phyloP scores from a whole-genome alignment of 2,113 vertebrate species.

The Nycticebus coucang region DNA sequence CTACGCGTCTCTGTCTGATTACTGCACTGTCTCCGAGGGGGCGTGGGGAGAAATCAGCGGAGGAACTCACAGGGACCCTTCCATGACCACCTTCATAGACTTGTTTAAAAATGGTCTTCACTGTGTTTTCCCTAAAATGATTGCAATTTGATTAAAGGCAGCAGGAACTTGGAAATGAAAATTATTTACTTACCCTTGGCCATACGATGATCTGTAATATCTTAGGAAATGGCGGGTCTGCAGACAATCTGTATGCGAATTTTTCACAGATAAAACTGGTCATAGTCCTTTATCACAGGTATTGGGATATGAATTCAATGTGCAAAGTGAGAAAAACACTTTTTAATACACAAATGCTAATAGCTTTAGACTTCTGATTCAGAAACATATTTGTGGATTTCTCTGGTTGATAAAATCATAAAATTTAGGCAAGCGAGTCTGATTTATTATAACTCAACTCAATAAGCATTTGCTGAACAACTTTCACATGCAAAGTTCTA shows the following conservation, averaged over 20 bases:
- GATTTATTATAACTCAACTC: conserved; percentile 17
- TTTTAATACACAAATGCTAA: background rate
- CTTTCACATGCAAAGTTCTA: background rate
- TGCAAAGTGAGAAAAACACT: too few relatives aligned
- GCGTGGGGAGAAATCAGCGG: background rate
- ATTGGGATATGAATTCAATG: background rate
- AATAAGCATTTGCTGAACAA: conserved; percentile 25
- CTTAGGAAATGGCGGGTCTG: background rate
- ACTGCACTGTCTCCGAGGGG: background rate
- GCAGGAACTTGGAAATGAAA: background rate
- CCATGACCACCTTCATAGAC: background rate
- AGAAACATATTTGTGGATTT: background rate
- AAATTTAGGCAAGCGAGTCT: conserved; percentile 15
- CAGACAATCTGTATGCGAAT: background rate
- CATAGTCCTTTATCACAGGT: background rate
- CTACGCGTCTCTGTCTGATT: background rate
- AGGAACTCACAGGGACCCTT: background rate
- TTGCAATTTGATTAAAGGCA: background rate
- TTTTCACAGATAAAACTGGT: background rate
- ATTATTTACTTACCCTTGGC: background rate
- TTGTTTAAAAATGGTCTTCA: background rate
- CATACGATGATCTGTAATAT: background rate
- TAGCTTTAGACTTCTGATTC: conserved; percentile 4
- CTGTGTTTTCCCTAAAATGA: background rate
- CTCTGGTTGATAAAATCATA: background rate